A percentile compares a stretch with the other conserved stretches of the same genome.
Conservation (phyloP, 2,113 vertebrate species). For the Brachyhypopomus occidentalis region DNA sequence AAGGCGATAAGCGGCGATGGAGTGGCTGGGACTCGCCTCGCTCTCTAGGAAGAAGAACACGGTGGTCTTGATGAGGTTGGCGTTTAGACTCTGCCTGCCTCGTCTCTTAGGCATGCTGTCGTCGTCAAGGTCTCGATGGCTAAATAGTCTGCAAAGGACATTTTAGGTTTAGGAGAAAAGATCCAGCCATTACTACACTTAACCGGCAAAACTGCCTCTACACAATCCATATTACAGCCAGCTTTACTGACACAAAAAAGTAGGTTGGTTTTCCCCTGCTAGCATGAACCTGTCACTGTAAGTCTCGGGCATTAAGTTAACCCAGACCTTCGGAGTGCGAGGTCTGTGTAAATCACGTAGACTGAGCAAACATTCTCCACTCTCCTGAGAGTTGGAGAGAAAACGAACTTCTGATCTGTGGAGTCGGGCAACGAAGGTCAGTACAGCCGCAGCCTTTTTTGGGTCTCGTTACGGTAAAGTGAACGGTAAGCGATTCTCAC, state of each 20-base stretch:
- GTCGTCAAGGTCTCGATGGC: conserved; percentile 93
- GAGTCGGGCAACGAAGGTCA: too few species aligned
- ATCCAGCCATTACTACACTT: not conserved
- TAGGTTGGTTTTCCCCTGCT: not conserved
- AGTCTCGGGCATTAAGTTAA: not conserved
- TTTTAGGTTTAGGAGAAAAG: not conserved
- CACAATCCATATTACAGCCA: not conserved
- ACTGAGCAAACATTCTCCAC: not conserved
- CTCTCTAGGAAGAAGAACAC: conserved; percentile 99
- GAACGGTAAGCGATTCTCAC: conserved; percentile 72
- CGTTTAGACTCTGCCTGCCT: conserved; percentile 93
- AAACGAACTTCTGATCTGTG: not conserved
- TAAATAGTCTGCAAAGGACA: conserved; percentile 83
- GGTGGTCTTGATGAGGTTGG: conserved; percentile 97
- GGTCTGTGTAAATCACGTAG: not conserved
- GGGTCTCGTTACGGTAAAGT: not conserved
- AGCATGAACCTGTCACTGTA: not conserved
- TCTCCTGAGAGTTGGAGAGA: not conserved
- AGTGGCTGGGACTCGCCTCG: conserved; percentile 77
- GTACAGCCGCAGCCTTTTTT: not conserved
- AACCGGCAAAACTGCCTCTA: not conserved
- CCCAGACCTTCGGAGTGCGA: not conserved
- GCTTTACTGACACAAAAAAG: not conserved
- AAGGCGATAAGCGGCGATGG: not conserved
- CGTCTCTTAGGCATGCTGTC: conserved; percentile 90